A percentile compares a stretch with the other conserved stretches of the same genome.
These are phyloP conservation scores for Telmatherina bonti DNA, from an alignment of 2,797 vertebrate species.

Conservation along the genomic window DNA sequence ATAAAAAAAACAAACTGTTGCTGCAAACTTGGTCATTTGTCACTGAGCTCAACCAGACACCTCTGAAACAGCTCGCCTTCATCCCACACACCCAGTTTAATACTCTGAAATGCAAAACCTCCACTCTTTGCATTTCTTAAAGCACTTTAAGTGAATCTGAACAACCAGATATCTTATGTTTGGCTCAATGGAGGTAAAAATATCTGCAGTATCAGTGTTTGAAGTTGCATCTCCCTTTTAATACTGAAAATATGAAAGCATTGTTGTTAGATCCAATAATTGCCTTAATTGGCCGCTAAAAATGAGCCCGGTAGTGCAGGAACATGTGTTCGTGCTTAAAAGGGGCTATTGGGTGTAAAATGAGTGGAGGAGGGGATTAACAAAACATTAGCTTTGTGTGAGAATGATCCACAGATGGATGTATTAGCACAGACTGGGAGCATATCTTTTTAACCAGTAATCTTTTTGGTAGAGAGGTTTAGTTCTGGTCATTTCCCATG, in stretches of 20 bases:
- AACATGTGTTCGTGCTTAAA: background rate
- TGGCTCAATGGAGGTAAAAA: background rate
- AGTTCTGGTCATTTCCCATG: constrained; percentile 42
- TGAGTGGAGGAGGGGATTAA: constrained; percentile 21
- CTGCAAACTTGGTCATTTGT: background rate
- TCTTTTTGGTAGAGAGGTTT: constrained; percentile 19
- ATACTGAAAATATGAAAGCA: background rate
- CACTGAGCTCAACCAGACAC: background rate
- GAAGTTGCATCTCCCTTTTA: background rate
- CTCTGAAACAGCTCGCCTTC: background rate
- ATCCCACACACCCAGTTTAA: background rate
- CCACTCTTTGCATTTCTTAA: background rate
- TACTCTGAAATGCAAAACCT: background rate
- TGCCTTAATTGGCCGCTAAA: too few relatives aligned
- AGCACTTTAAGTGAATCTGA: background rate
- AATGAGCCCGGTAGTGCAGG: background rate
- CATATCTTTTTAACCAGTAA: constrained; percentile 24
- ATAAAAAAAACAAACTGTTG: too few relatives aligned
- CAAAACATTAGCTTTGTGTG: constrained; percentile 1
- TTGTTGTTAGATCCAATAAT: background rate
- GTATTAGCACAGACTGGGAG: constrained; percentile 39
- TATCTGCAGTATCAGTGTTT: background rate
- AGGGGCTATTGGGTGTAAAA: background rate
- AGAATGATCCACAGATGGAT: constrained; percentile 26
- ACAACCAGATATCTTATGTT: background rate